A percentile compares a stretch with the other conserved stretches of the same genome.
phyloP scores from a whole-genome alignment of 2,797 vertebrate species.

The Tragelaphus eurycerus region DNA sequence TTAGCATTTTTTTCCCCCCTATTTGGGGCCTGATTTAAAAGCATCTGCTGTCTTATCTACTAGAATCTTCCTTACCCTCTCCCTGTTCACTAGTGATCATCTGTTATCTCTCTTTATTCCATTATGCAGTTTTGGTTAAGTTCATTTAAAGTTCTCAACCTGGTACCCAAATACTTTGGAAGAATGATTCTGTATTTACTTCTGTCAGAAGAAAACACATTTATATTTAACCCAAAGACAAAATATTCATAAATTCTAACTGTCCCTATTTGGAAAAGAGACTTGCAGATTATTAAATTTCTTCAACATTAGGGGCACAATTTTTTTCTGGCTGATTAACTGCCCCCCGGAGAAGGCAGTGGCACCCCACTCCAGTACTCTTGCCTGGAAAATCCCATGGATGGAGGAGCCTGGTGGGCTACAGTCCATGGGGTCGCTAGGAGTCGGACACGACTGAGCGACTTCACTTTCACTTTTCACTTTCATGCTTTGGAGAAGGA shows the following conservation, averaged over 20 bases:
- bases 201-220: background rate
- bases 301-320: background rate
- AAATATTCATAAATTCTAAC: background rate
- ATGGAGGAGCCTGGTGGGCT: too few species aligned
- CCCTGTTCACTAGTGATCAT: background rate
- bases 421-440: too few species aligned
- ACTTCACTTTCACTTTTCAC: too few species aligned
- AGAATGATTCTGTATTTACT: background rate
- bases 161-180: background rate
- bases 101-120: background rate
- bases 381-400: too few species aligned
- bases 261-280: background rate
- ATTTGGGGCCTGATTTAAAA: background rate
- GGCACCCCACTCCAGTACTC: too few species aligned
- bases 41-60: background rate
- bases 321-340: background rate
- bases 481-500: too few species aligned
- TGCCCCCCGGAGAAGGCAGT: too few species aligned
- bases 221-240: background rate
- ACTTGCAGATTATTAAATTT: background rate
- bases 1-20: background rate
- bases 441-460: too few species aligned
- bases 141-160: background rate
- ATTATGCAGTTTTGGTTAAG: background rate
- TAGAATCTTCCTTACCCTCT: background rate